Percentiles rank a stretch among this genome's conserved stretches.
Evolutionary conservation across 2,888 invertebrate species (phyloP).

Genomic region (Cancer borealis): DNA sequence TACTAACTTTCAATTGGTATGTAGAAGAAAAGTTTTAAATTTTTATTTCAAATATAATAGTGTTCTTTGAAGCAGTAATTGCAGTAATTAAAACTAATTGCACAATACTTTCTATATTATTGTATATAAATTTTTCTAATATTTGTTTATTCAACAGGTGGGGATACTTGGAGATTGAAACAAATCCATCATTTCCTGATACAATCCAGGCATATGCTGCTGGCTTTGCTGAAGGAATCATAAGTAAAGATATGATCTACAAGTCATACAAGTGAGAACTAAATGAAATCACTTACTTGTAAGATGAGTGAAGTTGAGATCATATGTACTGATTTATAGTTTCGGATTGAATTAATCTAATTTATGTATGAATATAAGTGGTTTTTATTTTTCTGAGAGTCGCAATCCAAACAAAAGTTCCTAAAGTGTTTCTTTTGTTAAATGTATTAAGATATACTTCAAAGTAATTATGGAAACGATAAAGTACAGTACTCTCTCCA

Average conservation of each 20-base stretch:
- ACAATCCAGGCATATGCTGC: constrained; percentile 92
- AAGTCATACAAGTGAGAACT: constrained; percentile 84
- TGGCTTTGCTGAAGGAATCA: constrained; percentile 90
- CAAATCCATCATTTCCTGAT: constrained; percentile 87
- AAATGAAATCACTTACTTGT: background rate
- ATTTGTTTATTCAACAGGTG: constrained; percentile 82
- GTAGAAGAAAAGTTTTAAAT: background rate
- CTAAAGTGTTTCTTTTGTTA: too few relatives aligned
- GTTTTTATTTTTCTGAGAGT: too few relatives aligned
- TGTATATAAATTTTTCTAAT: background rate
- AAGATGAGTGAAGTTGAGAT: background rate
- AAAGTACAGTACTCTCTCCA: too few relatives aligned
- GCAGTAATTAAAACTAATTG: too few relatives aligned
- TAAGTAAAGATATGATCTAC: constrained; percentile 90
- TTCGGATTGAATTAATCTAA: background rate
- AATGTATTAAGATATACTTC: too few relatives aligned
- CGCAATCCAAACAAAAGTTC: too few relatives aligned
- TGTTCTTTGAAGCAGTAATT: background rate
- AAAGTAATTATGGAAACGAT: too few relatives aligned
- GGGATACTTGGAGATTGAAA: constrained; percentile 90
- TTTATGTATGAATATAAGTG: background rate
- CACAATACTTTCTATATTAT: background rate
- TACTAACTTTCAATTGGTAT: too few relatives aligned
- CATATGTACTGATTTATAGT: background rate
- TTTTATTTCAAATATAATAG: background rate